Conservation (phyloP, 1,140 invertebrate species). For the Calliphora vicina region DNA sequence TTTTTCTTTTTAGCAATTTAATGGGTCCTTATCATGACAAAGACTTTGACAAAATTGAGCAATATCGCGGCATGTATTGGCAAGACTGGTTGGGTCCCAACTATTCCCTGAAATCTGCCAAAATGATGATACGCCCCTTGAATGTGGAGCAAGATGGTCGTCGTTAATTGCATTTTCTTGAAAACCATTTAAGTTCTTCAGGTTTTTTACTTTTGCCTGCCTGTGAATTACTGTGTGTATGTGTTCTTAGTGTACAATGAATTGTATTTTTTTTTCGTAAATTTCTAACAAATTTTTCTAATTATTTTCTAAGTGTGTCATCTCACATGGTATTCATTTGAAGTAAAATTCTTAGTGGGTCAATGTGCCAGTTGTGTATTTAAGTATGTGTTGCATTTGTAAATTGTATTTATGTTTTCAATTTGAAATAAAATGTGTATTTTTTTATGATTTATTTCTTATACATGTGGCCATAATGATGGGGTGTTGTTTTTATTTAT, state of each 20-base stretch:
- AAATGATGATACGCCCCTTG: constrained; percentile 67
- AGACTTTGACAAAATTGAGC: constrained; percentile 47
- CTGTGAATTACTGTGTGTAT: background rate
- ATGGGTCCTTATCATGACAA: constrained; percentile 69
- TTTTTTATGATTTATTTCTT: background rate
- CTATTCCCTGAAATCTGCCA: constrained; percentile 65
- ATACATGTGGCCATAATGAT: background rate
- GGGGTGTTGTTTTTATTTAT: background rate
- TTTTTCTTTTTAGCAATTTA: constrained; percentile 63
- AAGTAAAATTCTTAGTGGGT: background rate
- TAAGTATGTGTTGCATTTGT: constrained; percentile 11
- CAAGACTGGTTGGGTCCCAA: constrained; percentile 66
- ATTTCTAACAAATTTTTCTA: background rate
- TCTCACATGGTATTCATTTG: background rate
- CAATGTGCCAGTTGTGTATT: background rate
- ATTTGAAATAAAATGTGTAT: background rate
- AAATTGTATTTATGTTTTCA: background rate
- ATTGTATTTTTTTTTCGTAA: background rate
- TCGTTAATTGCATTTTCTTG: background rate
- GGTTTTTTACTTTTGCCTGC: background rate
- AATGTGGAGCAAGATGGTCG: constrained; percentile 7
- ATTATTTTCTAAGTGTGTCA: background rate
- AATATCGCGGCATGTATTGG: constrained; percentile 68
- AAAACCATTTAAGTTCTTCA: background rate
- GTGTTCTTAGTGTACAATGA: background rate